Conservation (phyloP, 2,888 invertebrate genomes). For the Resseliella maxima region DNA sequence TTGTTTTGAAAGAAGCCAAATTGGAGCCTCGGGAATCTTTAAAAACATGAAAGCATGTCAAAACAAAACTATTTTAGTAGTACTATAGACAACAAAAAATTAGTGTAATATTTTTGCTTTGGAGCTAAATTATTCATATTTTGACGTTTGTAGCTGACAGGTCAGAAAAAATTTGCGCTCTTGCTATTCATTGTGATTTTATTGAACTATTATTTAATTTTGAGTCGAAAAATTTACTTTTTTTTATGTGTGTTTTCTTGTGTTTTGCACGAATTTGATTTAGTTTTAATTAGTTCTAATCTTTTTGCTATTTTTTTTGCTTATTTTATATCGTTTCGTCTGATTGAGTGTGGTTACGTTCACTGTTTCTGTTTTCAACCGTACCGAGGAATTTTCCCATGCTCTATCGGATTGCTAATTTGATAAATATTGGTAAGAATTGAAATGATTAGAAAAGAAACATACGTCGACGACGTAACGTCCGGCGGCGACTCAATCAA, state of each 20-base stretch:
- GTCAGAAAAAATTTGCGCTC: constrained; percentile 13
- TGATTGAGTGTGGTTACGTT: constrained; percentile 29
- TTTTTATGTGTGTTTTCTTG: background rate
- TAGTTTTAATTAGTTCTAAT: background rate
- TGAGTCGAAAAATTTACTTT: constrained; percentile 11
- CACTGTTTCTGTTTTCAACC: background rate
- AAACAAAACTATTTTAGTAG: too few relatives aligned
- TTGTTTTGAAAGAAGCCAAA: constrained; percentile 72
- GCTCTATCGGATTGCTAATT: constrained; percentile 5
- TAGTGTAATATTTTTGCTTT: too few relatives aligned
- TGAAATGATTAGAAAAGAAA: background rate
- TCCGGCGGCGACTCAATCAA: background rate
- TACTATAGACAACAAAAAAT: too few relatives aligned
- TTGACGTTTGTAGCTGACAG: background rate
- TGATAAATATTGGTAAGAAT: background rate
- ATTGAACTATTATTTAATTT: background rate
- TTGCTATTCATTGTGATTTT: background rate
- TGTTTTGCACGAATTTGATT: constrained; percentile 1
- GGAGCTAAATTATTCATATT: too few relatives aligned
- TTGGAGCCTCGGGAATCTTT: constrained; percentile 73
- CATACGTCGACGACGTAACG: background rate
- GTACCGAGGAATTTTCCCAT: background rate
- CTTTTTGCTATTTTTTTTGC: background rate
- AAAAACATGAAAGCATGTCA: too few relatives aligned
- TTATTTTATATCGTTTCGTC: background rate